These are phyloP conservation scores for Rhegmatorhina hoffmannsi DNA, from an alignment of 2,113 vertebrate genomes.

Conservation along the genomic window DNA sequence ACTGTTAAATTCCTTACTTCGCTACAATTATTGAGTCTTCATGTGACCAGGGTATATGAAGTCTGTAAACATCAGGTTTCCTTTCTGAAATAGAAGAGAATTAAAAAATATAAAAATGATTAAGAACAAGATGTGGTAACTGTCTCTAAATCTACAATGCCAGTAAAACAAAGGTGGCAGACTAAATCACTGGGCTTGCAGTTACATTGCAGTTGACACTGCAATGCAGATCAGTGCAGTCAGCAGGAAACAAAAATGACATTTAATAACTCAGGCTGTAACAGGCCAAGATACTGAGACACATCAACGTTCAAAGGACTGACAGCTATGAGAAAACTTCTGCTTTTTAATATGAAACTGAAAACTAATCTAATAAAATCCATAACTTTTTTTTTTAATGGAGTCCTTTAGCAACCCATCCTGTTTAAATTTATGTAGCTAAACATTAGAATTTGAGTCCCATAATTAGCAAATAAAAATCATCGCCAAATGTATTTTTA, in stretches of 20 bases:
- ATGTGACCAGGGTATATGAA: constrained; percentile 90
- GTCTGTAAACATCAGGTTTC: constrained; percentile 85
- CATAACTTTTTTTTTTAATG: neutral
- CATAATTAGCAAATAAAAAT: neutral
- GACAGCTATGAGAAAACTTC: neutral
- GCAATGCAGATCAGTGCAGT: neutral
- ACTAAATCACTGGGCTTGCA: neutral
- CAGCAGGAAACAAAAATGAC: neutral
- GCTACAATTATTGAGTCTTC: constrained; percentile 87
- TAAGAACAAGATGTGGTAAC: neutral
- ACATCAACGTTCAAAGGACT: neutral
- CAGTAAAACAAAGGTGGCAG: neutral
- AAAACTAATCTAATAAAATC: neutral
- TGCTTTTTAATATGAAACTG: neutral
- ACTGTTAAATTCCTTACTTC: constrained; percentile 75
- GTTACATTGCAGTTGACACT: neutral
- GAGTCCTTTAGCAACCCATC: neutral
- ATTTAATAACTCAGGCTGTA: neutral
- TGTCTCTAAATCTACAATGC: neutral
- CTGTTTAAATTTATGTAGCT: neutral
- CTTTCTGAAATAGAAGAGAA: constrained; percentile 78
- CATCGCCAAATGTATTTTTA: neutral
- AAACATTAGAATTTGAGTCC: neutral
- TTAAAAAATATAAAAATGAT: neutral
- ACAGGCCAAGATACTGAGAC: neutral